These are phyloP conservation scores for Argyrosomus regius DNA, from an alignment of 2,797 vertebrate species.

Conservation along the genomic window DNA sequence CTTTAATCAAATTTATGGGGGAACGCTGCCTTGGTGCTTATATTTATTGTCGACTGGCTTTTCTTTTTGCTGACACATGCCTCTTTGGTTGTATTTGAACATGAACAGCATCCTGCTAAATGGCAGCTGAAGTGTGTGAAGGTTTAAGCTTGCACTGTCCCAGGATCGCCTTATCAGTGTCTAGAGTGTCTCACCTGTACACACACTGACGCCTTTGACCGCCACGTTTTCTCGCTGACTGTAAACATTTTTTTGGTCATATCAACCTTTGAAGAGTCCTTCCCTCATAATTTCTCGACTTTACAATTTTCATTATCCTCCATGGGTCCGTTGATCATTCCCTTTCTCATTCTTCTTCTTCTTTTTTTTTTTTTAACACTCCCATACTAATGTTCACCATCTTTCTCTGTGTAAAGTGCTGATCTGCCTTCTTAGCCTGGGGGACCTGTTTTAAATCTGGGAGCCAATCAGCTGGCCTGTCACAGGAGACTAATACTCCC, in stretches of 20 bases:
- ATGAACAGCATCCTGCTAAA: conserved; percentile 34
- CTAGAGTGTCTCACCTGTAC: conserved; percentile 10
- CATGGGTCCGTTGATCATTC: not conserved
- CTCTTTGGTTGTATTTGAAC: conserved; percentile 20
- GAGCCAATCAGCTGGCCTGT: conserved; percentile 55
- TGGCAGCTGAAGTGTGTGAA: conserved; percentile 34
- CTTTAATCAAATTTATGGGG: conserved; percentile 9
- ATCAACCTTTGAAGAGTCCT: not conserved
- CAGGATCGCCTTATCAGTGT: conserved; percentile 32
- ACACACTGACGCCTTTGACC: not conserved
- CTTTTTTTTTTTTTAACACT: not conserved
- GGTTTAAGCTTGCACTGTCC: conserved; percentile 4
- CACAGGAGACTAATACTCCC: conserved; percentile 50
- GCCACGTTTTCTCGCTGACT: conserved; percentile 1
- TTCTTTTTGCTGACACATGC: conserved; percentile 27
- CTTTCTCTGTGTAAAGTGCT: conserved; percentile 31
- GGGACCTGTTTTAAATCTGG: conserved; percentile 47
- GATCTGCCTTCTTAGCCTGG: conserved; percentile 21
- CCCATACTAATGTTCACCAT: not conserved
- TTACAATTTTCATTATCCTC: not conserved
- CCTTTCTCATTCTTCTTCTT: not conserved
- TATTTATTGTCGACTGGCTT: conserved; percentile 18
- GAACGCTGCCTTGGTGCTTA: not conserved
- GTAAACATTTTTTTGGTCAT: not conserved
- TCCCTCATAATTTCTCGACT: not conserved